Evolutionary conservation across 2,113 vertebrate genomes (phyloP).

Genomic region (Strix uralensis): DNA sequence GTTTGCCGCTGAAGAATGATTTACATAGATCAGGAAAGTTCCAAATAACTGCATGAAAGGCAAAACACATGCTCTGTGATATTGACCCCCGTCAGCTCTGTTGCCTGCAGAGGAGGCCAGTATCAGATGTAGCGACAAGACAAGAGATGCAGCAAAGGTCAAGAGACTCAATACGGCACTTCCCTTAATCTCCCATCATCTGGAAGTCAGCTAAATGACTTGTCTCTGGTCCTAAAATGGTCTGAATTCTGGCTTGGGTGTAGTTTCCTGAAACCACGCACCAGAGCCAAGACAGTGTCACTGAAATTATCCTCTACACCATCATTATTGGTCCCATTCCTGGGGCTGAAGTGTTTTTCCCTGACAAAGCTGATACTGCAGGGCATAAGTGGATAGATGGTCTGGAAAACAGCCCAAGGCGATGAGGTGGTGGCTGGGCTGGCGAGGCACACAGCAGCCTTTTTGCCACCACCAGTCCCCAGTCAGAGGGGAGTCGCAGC

Average conservation of each 20-base stretch:
- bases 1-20: not conserved
- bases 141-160: not conserved
- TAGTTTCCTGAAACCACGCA: not conserved
- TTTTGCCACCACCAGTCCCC: not conserved
- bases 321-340: not conserved
- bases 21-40: not conserved
- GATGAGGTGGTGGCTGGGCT: not conserved
- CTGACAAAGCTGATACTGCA: not conserved
- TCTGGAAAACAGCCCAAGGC: not conserved
- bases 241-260: not conserved
- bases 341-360: not conserved
- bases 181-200: not conserved
- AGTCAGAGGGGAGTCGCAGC: not conserved
- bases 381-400: not conserved
- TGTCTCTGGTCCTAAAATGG: not conserved
- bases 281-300: not conserved
- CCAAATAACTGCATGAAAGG: not conserved
- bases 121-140: not conserved
- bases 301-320: not conserved
- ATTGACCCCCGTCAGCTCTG: not conserved
- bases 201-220: not conserved
- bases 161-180: not conserved
- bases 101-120: not conserved
- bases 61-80: not conserved
- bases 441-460: not conserved